Evolutionary conservation across 1,140 invertebrate genomes (phyloP), one percentile per base, ranked within the genome.

Genomic region (Pogonomyrmex californicus): DNA sequence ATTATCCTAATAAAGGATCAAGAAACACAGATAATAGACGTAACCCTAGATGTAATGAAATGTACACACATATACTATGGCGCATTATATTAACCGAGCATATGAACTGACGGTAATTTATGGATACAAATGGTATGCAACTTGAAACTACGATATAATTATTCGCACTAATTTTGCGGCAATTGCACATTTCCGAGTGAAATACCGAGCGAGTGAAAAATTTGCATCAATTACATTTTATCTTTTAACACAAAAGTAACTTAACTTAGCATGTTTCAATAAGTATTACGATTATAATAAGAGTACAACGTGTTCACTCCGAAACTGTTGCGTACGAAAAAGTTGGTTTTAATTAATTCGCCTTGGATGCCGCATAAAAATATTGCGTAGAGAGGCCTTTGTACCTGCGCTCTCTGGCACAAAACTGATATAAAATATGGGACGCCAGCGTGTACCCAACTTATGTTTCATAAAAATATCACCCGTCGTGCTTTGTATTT

Each of bases 391-490:
- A 49, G 14, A 1, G 54, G 12, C 41, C 70, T 83, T 83, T 83
- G 79, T 83, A 44, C 54, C 17, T 10, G 66, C 12, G 36, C 54
- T 60, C n/a, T 47, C 68, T 38, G 54, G 68, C 41, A 60, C 68
- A 83, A 60, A 83, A 83, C 79, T 75, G 54, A 83, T 83, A 44
- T 83, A 60, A 83, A 75, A 75, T 83, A 83, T 75, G 79, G 60
- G 68, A n/a, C n/a, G 30, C 17, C 79, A 12, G 54, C 76, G n/a
- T 73, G 56, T 30, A 83, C 68, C 66, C 41, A 83, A 75, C 79
- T 73, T 83, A 83, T 41, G 54, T 82, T 82, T 82, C 66, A 73
- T 82, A 73, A 82, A 82, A 82, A 82, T 82, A 82, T 82, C 79
- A 82, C 41, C 79, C 79, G 54, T 54, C 66, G 49, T 9, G 54